Evolutionary conservation across 2,888 invertebrate genomes (phyloP), one percentile per base, ranked within the genome.

Genomic region (Atrina japonica): DNA sequence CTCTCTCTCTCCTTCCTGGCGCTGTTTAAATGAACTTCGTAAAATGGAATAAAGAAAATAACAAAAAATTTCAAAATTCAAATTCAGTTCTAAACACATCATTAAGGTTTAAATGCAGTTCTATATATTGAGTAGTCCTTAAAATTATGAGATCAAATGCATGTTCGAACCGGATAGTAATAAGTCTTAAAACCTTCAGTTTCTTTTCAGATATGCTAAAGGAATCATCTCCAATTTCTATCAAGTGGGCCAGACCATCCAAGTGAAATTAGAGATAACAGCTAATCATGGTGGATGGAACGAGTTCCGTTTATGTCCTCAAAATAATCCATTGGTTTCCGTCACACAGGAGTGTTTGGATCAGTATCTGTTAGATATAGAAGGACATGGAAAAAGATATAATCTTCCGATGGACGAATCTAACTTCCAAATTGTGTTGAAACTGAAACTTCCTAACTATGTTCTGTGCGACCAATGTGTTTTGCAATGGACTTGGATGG

Each of bases 401-500:
- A 72, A 75, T 41, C 70, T 80, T 21, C 52, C 70, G 18, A 23
- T 53, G 29, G 53, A 59, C 27, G 70, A 63, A 1, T 40, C 41
- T n/a, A 55, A 65, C 21, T 29, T 50, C 16, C 53, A 67, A n/a
- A 45, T 71, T 2, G 56, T 55, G 21, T 55, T 73, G 3, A 55
- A 73, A 43, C 50, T 76, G 16, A 49, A 73, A 1, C 76, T 90
- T 43, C 90, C 90, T 0, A 68, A 78, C 9, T 82, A 76, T 5
- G 63, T 90, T 18, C 80, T 80, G 16, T 90, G 90, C 64, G 79
- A 83, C 18, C 87, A 86, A 66, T 90, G 90, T 72, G 89, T 90
- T 16, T 70, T 91, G 2, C 91, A 91, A 77, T 90, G 90, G 90
- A 88, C 87, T 70, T 90, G 87, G 76, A 85, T 83, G 35, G 86